Percentiles rank a stretch among this genome's conserved stretches.
Evolutionary conservation across 1,140 invertebrate genomes (phyloP).

Genomic region (Atta cephalotes): DNA sequence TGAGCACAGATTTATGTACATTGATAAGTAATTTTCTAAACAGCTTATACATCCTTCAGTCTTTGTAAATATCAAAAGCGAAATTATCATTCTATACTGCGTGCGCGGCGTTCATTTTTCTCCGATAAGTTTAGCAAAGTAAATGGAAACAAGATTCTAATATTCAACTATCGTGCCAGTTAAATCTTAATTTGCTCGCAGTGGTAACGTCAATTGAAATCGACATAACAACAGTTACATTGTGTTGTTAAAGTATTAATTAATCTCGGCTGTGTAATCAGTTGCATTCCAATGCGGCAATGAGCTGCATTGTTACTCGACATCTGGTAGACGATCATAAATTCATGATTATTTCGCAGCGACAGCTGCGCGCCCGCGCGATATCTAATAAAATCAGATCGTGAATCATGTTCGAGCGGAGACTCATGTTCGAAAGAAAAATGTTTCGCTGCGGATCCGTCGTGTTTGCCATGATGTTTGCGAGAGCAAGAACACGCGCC

Average conservation of each 20-base stretch:
- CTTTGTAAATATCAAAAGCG: neutral
- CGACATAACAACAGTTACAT: constrained; percentile 17
- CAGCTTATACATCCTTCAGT: neutral
- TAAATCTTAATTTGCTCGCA: constrained; percentile 21
- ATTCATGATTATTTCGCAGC: constrained; percentile 29
- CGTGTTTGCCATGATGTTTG: constrained; percentile 46
- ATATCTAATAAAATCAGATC: constrained; percentile 42
- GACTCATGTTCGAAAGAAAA: neutral
- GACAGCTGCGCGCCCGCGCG: constrained; percentile 24
- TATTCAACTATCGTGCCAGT: neutral
- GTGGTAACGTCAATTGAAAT: constrained; percentile 3
- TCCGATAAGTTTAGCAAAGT: neutral
- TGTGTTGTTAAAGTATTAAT: constrained; percentile 40
- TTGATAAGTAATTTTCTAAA: neutral
- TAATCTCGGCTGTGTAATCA: constrained; percentile 14
- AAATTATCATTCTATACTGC: constrained; percentile 41
- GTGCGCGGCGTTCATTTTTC: constrained; percentile 25
- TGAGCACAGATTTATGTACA: neutral
- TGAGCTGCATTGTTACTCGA: constrained; percentile 26
- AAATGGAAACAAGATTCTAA: constrained; percentile 10
- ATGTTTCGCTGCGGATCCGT: constrained; percentile 17
- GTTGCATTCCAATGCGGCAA: constrained; percentile 23
- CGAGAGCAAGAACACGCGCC: constrained; percentile 48
- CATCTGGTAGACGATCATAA: constrained; percentile 42
- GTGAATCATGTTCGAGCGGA: constrained; percentile 32